These are phyloP conservation scores for Malthinus seriepunctatus DNA, from an alignment of 2,888 invertebrate genomes.

Conservation along the genomic window DNA sequence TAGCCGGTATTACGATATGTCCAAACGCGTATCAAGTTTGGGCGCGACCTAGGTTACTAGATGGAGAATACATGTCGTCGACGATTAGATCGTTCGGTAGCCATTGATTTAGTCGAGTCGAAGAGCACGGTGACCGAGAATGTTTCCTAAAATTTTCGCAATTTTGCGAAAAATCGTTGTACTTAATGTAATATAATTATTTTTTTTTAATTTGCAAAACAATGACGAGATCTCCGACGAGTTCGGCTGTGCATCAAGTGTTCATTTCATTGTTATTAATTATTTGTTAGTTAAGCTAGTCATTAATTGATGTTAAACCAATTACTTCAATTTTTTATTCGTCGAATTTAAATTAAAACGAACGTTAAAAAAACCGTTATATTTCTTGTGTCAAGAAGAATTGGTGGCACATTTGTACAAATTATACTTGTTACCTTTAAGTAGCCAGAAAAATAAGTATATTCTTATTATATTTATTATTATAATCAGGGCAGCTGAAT, in stretches of 20 bases:
- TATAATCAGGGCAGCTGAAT: conserved; percentile 24
- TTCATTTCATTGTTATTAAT: conserved; percentile 45
- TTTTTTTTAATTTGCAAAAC: conserved; percentile 15
- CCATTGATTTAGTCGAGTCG: conserved; percentile 40
- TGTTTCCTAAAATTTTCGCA: conserved; percentile 37
- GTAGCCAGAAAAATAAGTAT: conserved; percentile 32
- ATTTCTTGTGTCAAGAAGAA: conserved; percentile 18
- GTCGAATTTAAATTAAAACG: background rate
- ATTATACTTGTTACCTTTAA: conserved; percentile 39
- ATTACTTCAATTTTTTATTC: conserved; percentile 16
- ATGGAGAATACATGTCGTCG: conserved; percentile 49
- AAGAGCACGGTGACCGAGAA: conserved; percentile 43
- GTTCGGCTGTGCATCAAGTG: conserved; percentile 54
- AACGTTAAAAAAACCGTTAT: background rate
- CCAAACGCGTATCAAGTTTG: conserved; percentile 79
- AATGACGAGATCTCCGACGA: conserved; percentile 47
- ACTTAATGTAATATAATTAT: conserved; percentile 29
- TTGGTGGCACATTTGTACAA: conserved; percentile 37
- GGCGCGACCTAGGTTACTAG: conserved; percentile 62
- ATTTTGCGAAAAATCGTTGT: conserved; percentile 18
- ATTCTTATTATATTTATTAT: conserved; percentile 9
- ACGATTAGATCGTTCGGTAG: conserved; percentile 58
- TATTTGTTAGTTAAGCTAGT: conserved; percentile 40
- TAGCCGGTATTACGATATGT: conserved; percentile 82
- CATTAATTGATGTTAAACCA: conserved; percentile 37